phyloP scores from a whole-genome alignment of 2,888 invertebrate genomes.

The Seira musarum region DNA sequence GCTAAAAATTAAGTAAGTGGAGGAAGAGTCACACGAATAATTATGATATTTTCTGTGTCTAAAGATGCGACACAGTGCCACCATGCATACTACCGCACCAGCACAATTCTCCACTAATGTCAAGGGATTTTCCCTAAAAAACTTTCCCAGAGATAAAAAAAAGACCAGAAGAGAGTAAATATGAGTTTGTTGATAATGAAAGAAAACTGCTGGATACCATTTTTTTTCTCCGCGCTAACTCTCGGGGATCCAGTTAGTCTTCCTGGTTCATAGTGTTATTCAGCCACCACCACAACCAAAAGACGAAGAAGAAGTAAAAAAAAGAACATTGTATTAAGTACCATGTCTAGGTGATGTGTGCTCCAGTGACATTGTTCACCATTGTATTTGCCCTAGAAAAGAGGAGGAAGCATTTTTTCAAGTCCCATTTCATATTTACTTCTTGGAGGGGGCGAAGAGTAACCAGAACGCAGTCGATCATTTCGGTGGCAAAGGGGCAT shows the following conservation, averaged over 20 bases:
- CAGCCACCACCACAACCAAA: not conserved
- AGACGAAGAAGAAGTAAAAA: too few species aligned
- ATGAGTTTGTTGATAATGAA: conserved; percentile 62
- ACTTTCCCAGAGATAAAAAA: conserved; percentile 59
- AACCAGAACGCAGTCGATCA: conserved; percentile 3
- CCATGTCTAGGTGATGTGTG: not conserved
- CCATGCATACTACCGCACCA: conserved; percentile 25
- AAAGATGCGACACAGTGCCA: not conserved
- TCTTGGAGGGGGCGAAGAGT: not conserved
- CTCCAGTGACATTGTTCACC: not conserved
- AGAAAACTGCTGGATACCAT: conserved; percentile 60
- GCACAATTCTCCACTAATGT: conserved; percentile 45
- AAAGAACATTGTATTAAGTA: too few species aligned
- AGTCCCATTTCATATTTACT: conserved; percentile 1
- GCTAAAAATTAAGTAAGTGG: conserved; percentile 8
- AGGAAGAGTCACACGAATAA: conserved; percentile 54
- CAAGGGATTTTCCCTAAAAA: conserved; percentile 56
- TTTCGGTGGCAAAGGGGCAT: conserved; percentile 12
- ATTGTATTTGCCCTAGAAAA: conserved; percentile 1
- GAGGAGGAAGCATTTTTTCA: not conserved
- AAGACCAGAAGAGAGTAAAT: conserved; percentile 50
- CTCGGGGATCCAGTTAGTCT: not conserved
- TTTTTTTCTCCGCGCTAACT: conserved; percentile 35
- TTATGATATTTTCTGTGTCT: conserved; percentile 56
- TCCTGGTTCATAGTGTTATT: not conserved